Evolutionary conservation across 2,888 invertebrate genomes (phyloP).

Genomic region (Baccha elongata): DNA sequence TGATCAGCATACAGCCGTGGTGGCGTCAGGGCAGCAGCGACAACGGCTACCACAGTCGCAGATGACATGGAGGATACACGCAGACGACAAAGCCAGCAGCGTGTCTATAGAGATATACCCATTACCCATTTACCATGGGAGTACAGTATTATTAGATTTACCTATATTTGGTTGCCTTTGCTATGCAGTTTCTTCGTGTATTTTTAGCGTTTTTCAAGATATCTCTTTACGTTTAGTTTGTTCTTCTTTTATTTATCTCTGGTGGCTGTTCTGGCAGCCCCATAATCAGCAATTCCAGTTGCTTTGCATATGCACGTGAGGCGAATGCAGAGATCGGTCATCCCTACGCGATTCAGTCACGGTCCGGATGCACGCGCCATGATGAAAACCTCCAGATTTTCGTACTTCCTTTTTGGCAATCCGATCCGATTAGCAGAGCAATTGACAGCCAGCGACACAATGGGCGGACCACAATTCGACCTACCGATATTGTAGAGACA

Average conservation of each 20-base stretch:
- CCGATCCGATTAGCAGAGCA: constrained; percentile 29
- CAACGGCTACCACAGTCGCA: constrained; percentile 26
- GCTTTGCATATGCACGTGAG: constrained; percentile 61
- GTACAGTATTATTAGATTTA: constrained; percentile 67
- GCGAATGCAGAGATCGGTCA: constrained; percentile 41
- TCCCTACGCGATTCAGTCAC: constrained; percentile 57
- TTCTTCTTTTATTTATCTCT: constrained; percentile 36
- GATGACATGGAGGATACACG: constrained; percentile 59
- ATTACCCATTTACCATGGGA: constrained; percentile 60
- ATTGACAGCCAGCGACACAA: constrained; percentile 44
- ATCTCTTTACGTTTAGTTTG: constrained; percentile 33
- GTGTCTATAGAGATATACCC: constrained; percentile 34
- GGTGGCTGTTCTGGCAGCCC: constrained; percentile 26
- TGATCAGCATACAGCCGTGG: constrained; percentile 35
- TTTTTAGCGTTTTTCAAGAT: constrained; percentile 47
- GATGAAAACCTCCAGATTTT: constrained; percentile 66
- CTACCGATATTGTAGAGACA: constrained; percentile 17
- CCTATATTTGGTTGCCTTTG: constrained; percentile 67
- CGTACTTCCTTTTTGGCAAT: constrained; percentile 65
- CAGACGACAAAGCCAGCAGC: constrained; percentile 55
- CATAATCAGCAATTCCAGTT: constrained; percentile 62
- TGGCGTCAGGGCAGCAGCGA: neutral
- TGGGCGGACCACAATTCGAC: constrained; percentile 50
- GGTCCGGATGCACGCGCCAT: constrained; percentile 65
- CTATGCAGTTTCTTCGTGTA: constrained; percentile 52